phyloP scores from a whole-genome alignment of 1,140 invertebrate genomes.

The Zaprionus gabonicus region DNA sequence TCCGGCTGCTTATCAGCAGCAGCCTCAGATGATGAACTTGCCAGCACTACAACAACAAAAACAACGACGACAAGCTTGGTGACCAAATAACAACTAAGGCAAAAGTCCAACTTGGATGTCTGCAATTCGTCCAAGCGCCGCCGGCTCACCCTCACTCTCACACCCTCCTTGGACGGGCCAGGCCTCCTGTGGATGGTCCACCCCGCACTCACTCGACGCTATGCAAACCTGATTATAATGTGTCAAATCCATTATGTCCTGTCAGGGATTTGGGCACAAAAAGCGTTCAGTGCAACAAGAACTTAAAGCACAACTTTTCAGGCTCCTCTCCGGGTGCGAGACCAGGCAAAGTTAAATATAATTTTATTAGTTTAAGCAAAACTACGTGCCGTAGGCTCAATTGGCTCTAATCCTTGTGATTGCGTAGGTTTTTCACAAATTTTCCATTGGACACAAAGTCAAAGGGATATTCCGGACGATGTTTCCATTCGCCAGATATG shows the following conservation, averaged over 20 bases:
- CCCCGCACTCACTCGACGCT: constrained; percentile 43
- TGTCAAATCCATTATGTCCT: constrained; percentile 83
- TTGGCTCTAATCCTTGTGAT: constrained; percentile 38
- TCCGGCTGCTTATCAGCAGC: constrained; percentile 60
- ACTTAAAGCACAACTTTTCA: constrained; percentile 56
- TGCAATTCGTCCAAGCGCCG: constrained; percentile 32
- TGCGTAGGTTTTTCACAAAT: constrained; percentile 41
- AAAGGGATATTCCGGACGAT: constrained; percentile 45
- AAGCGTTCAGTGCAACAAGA: constrained; percentile 22
- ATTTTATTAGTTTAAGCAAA: constrained; percentile 53
- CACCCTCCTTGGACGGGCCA: constrained; percentile 2
- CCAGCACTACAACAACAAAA: constrained; percentile 21
- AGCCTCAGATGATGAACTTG: constrained; percentile 46
- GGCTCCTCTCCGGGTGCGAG: constrained; percentile 1
- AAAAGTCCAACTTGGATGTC: constrained; percentile 55
- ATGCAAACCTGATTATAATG: constrained; percentile 83
- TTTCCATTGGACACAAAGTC: constrained; percentile 54
- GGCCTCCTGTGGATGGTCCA: constrained; percentile 29
- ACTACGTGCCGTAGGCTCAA: constrained; percentile 50
- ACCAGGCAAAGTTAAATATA: constrained; percentile 73
- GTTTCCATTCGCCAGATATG: constrained; percentile 27
- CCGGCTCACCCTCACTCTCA: constrained; percentile 21
- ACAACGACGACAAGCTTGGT: constrained; percentile 38
- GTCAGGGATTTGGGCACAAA: constrained; percentile 70
- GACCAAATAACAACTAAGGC: constrained; percentile 71